phyloP scores from a whole-genome alignment of 1,140 invertebrate genomes.

The Pachypeltis micranthus region DNA sequence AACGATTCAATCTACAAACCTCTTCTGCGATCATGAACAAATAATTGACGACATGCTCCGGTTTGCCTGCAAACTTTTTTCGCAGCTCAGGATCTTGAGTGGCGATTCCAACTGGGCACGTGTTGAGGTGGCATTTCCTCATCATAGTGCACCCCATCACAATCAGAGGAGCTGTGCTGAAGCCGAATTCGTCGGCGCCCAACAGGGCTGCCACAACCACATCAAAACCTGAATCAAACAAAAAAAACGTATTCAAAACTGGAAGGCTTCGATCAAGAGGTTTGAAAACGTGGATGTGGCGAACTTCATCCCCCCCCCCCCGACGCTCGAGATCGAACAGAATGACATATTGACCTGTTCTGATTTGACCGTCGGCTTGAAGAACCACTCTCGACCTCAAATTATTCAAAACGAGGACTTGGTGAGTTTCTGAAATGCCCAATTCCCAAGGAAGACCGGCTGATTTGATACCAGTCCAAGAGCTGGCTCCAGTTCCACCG shows the following conservation, averaged over 20 bases:
- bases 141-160: conserved; percentile 99
- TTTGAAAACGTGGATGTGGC: too few relatives aligned
- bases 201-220: conserved; percentile 90
- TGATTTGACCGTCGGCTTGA: conserved; percentile 88
- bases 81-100: conserved; percentile 92
- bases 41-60: conserved; percentile 96
- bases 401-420: conserved; percentile 90
- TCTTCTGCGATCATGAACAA: conserved; percentile 96
- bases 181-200: conserved; percentile 98
- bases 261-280: too few relatives aligned
- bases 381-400: conserved; percentile 85
- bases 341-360: too few relatives aligned
- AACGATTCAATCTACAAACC: too few relatives aligned
- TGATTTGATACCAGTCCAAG: conserved; percentile 92
- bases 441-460: conserved; percentile 96
- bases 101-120: conserved; percentile 96
- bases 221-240: conserved; percentile 59
- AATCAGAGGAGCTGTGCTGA: conserved; percentile 95
- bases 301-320: too few relatives aligned
- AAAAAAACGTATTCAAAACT: conserved; percentile 10
- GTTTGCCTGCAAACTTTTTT: conserved; percentile 94
- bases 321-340: too few relatives aligned
- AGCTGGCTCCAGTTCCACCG: conserved; percentile 94
- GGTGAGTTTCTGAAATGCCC: conserved; percentile 94
- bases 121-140: conserved; percentile 98